Evolutionary conservation across 2,113 vertebrate species (phyloP).

Genomic region (Sminthopsis crassicaudata): DNA sequence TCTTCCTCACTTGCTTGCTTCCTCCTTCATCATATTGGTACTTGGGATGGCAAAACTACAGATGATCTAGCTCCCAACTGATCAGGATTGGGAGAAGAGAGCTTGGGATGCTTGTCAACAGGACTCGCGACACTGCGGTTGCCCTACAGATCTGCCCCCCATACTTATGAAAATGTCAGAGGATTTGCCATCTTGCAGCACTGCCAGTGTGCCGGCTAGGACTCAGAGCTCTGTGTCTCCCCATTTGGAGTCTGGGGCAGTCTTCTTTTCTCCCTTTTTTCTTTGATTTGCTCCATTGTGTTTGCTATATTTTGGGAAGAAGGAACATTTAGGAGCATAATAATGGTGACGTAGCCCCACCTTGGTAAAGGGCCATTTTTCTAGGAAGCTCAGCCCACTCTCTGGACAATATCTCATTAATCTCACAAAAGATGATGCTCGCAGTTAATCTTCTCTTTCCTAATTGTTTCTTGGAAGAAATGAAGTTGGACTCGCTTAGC

Average conservation of each 20-base stretch:
- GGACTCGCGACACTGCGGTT: neutral
- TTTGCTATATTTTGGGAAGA: constrained; percentile 33
- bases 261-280: constrained; percentile 34
- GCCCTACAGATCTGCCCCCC: neutral
- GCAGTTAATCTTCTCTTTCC: constrained; percentile 9
- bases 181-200: neutral
- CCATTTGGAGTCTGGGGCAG: constrained; percentile 29
- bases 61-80: no score
- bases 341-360: neutral
- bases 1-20: neutral
- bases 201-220: neutral
- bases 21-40: neutral
- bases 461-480: constrained; percentile 44
- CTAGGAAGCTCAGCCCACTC: constrained; percentile 1
- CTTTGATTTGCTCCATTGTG: constrained; percentile 13
- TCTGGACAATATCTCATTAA: constrained; percentile 37
- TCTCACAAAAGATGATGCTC: neutral
- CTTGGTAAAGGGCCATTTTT: neutral
- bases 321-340: neutral
- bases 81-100: neutral
- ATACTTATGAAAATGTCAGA: neutral
- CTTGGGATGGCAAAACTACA: neutral
- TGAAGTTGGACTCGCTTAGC: constrained; percentile 38
- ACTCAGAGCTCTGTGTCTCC: neutral
- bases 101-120: neutral